Evolutionary conservation across 2,113 vertebrate genomes (phyloP).

Genomic region (Eolophus roseicapilla): DNA sequence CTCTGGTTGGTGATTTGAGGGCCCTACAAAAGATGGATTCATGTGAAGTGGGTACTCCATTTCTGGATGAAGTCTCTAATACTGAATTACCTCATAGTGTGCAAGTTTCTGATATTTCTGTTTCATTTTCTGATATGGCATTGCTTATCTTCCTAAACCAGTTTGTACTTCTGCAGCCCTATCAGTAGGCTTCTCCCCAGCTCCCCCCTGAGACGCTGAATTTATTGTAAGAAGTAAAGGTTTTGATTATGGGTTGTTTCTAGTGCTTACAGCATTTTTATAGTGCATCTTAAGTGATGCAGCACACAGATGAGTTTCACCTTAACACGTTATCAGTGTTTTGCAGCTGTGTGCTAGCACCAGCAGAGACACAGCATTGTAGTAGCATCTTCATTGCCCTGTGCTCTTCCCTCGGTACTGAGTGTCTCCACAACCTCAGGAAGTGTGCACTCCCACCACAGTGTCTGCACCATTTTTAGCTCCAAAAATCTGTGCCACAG

Average conservation of each 20-base stretch:
- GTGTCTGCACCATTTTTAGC: background rate
- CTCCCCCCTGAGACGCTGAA: accelerated
- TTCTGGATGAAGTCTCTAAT: background rate
- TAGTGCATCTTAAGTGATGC: background rate
- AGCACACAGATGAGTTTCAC: background rate
- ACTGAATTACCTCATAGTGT: background rate
- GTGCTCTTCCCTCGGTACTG: background rate
- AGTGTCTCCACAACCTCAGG: background rate
- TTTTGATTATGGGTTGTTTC: background rate
- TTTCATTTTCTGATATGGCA: background rate
- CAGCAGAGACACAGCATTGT: background rate
- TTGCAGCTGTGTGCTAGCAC: background rate
- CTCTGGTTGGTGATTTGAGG: background rate
- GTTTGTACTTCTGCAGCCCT: background rate
- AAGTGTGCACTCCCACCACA: background rate
- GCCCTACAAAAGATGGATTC: background rate
- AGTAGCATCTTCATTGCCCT: background rate
- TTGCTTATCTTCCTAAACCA: conserved; percentile 24
- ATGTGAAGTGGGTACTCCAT: background rate
- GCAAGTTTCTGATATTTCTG: accelerated
- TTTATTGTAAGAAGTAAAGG: background rate
- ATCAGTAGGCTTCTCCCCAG: background rate
- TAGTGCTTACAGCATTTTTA: background rate
- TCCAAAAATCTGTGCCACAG: background rate
- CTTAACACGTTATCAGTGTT: background rate